These are phyloP conservation scores for Plutomurus gul DNA, from an alignment of 1,140 invertebrate genomes.

Conservation along the genomic window DNA sequence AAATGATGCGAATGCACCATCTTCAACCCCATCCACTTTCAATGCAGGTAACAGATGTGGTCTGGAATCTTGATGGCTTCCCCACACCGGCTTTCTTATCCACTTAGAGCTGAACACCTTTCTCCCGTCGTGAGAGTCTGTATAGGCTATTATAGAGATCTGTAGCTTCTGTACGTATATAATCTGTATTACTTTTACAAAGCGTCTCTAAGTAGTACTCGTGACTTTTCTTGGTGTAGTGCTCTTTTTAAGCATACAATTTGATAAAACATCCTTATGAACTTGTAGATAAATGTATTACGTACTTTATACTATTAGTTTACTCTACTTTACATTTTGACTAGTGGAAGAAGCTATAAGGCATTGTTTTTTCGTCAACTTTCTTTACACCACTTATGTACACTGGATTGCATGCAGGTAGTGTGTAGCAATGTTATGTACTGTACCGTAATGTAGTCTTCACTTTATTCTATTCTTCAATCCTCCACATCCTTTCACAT, in stretches of 20 bases:
- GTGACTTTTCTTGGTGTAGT: no score
- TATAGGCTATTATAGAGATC: no score
- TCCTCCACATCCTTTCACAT: background rate
- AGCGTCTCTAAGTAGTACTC: no score
- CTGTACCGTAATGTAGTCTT: background rate
- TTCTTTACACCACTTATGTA: constrained; percentile 8
- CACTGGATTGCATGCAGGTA: constrained; percentile 16
- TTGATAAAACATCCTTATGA: no score
- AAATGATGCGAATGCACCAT: background rate
- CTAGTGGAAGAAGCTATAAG: background rate
- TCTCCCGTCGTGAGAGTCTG: no score
- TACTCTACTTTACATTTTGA: background rate
- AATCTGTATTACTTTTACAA: no score
- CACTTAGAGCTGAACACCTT: no score
- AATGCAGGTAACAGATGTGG: constrained; percentile 17
- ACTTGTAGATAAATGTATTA: background rate
- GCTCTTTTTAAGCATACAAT: no score
- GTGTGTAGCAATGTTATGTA: constrained; percentile 13
- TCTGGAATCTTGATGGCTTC: background rate
- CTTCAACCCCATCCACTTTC: background rate
- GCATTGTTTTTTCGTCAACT: background rate
- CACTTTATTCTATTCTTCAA: constrained; percentile 6
- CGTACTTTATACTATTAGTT: background rate
- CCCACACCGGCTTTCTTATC: no score
- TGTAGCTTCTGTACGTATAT: no score